Conservation (phyloP, 2,888 invertebrate species). For the Kuschelorhynchus macadamiae region DNA sequence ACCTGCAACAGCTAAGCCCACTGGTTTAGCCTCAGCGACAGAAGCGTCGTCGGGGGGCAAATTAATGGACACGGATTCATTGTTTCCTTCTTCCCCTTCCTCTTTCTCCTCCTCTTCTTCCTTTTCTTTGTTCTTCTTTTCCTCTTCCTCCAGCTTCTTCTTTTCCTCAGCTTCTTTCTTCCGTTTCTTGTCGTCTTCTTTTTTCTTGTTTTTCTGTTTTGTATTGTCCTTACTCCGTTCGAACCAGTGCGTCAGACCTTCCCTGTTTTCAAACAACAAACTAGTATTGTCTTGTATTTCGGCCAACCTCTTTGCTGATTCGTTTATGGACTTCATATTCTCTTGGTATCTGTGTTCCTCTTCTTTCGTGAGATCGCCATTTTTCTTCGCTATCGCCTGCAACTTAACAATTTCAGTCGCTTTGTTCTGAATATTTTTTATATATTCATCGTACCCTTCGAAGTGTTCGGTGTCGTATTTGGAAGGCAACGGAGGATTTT, state of each 20-base stretch:
- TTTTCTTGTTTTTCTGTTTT: conserved; percentile 57
- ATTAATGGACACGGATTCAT: conserved; percentile 69
- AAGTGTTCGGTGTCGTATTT: conserved; percentile 64
- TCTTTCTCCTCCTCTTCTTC: conserved; percentile 58
- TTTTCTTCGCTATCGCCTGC: conserved; percentile 74
- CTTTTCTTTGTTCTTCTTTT: conserved; percentile 54
- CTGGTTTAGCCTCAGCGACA: conserved; percentile 83
- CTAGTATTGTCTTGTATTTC: conserved; percentile 59
- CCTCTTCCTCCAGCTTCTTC: conserved; percentile 56
- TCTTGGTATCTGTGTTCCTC: conserved; percentile 74
- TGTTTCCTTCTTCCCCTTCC: conserved; percentile 64
- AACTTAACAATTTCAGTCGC: conserved; percentile 74
- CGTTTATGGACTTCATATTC: conserved; percentile 69
- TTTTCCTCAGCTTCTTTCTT: conserved; percentile 54
- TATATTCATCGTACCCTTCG: conserved; percentile 67
- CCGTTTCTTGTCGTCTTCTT: conserved; percentile 53
- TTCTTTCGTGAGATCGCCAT: conserved; percentile 71
- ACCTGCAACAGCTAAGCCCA: conserved; percentile 72
- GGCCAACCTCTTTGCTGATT: conserved; percentile 63
- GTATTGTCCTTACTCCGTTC: conserved; percentile 56
- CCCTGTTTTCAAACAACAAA: conserved; percentile 59
- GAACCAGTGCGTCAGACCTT: conserved; percentile 63
- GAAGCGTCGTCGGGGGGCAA: conserved; percentile 74
- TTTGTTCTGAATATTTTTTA: conserved; percentile 73
- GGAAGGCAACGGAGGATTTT: conserved; percentile 63